Base-by-base conservation (phyloP, 2,888 invertebrate genomes). In the Ennomos fuscantarius region DNA sequence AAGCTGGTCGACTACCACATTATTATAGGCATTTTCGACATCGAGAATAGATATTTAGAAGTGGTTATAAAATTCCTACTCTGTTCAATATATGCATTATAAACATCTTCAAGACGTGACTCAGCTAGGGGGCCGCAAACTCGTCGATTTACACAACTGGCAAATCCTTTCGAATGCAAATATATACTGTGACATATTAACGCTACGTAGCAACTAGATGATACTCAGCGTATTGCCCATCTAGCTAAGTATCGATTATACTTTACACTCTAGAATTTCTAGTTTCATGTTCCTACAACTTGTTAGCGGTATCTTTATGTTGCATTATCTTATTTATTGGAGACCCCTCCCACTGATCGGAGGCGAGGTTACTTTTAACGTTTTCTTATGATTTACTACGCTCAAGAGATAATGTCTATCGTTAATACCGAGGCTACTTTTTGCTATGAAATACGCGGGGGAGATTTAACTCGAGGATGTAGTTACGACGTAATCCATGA, bases 361-460 rank as follows among this genome's bases (percentile, higher is more conserved):
- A 71, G 70, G 73, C 62, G 63, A 67, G 62, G 73, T 65, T 67
- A 77, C 67, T 74, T 77, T 78, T 73, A 79, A 77, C 76, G 76
- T 75, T 79, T 81, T 80, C 79, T 75, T 82, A 86, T 88, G 84
- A 86, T 88, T 84, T 84, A 84, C 78, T 78, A 62, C 63, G 63
- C 65, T 72, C 67, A 59, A 57, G 62, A 63, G 62, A 72, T 72
- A 70, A 70, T 65, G 65, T 82, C 80, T 74, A 72, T 81, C 78
- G 73, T 75, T 81, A 84, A 82, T 79, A 47, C 43, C 31, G 37
- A 59, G 48, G 59, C 81, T 78, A 82, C 81, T 87, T 87, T 87
- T 87, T 87, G 81, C 79, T 62, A 73, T 78, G 74, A 77, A 79
- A 81, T 81, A 77, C 78, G 79, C 76, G 76, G 79, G 47, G 45